These are phyloP conservation scores for Semaprochilodus insignis DNA, from an alignment of 2,797 vertebrate genomes.

Conservation along the genomic window DNA sequence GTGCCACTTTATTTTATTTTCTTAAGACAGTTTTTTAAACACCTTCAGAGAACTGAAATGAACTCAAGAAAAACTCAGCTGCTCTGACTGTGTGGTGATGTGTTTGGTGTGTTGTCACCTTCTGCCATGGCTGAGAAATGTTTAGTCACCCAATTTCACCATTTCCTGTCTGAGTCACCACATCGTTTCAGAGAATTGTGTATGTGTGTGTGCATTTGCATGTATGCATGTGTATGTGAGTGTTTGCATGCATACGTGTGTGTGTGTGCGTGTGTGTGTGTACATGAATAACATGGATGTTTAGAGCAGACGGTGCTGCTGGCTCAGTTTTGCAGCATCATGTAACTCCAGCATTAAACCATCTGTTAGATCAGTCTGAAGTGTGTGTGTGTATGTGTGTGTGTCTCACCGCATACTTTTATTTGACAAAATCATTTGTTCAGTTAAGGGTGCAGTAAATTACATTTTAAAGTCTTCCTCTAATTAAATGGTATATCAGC, in stretches of 20 bases:
- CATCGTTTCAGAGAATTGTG: not conserved
- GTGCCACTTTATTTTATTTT: too few species aligned
- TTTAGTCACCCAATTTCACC: slow-evolving; percentile 30
- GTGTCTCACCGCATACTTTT: not conserved
- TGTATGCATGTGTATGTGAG: too few species aligned
- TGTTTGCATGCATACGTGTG: too few species aligned
- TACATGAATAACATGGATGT: not conserved
- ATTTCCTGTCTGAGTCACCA: slow-evolving; percentile 25
- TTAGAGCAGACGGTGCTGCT: slow-evolving; percentile 40
- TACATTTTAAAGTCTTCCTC: not conserved
- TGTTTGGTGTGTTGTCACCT: slow-evolving; percentile 34
- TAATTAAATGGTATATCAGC: not conserved
- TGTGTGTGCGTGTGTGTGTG: not conserved
- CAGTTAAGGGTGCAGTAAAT: not conserved
- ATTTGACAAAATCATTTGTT: not conserved
- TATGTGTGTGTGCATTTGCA: not conserved
- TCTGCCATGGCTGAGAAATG: slow-evolving; percentile 25
- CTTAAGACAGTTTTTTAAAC: not conserved
- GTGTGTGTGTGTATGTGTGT: not conserved
- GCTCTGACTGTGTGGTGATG: not conserved
- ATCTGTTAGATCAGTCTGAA: slow-evolving; percentile 8
- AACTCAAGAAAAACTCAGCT: not conserved
- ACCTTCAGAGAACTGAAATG: not conserved
- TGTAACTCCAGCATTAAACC: slow-evolving; percentile 39
- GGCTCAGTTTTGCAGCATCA: slow-evolving; percentile 56